Evolutionary conservation across 2,888 invertebrate species (phyloP), one percentile per base, ranked within the genome.

Genomic region (Diadegma fenestrale): DNA sequence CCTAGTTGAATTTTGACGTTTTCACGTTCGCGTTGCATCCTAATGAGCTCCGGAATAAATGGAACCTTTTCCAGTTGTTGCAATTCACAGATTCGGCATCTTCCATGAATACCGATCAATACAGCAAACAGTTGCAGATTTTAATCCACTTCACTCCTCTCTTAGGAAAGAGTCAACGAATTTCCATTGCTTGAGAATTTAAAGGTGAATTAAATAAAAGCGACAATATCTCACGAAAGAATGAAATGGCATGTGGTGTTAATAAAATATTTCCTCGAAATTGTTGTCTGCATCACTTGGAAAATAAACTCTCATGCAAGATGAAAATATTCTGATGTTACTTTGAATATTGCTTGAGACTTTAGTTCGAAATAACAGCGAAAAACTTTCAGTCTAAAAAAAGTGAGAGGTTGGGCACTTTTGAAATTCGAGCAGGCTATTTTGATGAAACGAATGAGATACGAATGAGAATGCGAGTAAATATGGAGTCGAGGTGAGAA

Each of bases 391-490:
- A 19, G 10, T 64, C 33, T 12, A 22, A 19, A 19, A n/a, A 37
- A 14, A 14, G 1, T 41, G 2, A 2, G 12, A 19, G 4, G 4
- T 41, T 19, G 37, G 19, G 1, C 3, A n/a, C 12, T 37, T 64
- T 64, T 19, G 22, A 26, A 2, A 19, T 8, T 68, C 68, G 10
- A 64, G n/a, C n/a, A n/a, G n/a, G 8, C 54, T 14, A 72, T 72
- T 72, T 37, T 37, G 37, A 7, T 37, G 2, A 37, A 54, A 26
- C 8, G 48, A 76, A 63, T 48, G 66, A 51, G 77, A 54, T 30
- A n/a, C 17, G 43, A 43, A 68, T 30, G 41, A 61, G 45, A 78
- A 43, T 43, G 79, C 48, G 63, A 30, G 66, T 37, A 51, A 33
- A 79, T 43, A 41, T 51, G 30, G 37, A 41, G 14, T 61, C 17